Conservation (phyloP, 2,797 vertebrate species). For the Choloepus didactylus region DNA sequence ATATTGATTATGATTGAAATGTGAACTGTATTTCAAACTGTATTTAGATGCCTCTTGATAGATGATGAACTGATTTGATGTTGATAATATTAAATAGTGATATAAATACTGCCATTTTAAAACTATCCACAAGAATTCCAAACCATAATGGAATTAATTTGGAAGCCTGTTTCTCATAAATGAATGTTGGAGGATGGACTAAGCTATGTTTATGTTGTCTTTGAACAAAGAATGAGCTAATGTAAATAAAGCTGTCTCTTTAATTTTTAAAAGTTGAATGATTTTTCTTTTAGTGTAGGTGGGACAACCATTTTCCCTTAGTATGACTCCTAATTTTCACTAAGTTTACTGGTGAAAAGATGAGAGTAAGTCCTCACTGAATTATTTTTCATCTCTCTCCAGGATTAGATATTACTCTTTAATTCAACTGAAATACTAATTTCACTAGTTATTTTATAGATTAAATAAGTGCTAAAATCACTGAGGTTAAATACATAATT, state of each 20-base stretch:
- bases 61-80: neutral
- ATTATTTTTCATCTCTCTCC: slow-evolving; percentile 13
- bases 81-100: neutral
- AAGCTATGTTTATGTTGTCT: slow-evolving; percentile 47
- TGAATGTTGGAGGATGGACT: neutral
- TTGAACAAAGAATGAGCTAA: slow-evolving; percentile 15
- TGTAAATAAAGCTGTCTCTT: slow-evolving; percentile 17
- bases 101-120: neutral
- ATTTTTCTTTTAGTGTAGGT: slow-evolving; percentile 31
- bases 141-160: slow-evolving; percentile 35
- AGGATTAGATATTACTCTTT: slow-evolving; percentile 63
- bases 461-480: slow-evolving; percentile 14
- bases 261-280: slow-evolving; percentile 25
- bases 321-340: slow-evolving; percentile 11
- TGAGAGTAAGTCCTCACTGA: slow-evolving; percentile 26
- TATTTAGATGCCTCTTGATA: slow-evolving; percentile 13
- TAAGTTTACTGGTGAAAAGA: slow-evolving; percentile 26
- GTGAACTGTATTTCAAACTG: slow-evolving; percentile 44
- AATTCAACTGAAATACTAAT: slow-evolving; percentile 21
- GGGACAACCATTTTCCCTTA: neutral
- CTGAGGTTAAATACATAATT: neutral
- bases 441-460: slow-evolving; percentile 50
- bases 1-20: neutral
- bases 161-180: slow-evolving; percentile 4
- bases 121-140: neutral